Conservation (phyloP, 2,888 invertebrate genomes). For the Horisme vitalbata region DNA sequence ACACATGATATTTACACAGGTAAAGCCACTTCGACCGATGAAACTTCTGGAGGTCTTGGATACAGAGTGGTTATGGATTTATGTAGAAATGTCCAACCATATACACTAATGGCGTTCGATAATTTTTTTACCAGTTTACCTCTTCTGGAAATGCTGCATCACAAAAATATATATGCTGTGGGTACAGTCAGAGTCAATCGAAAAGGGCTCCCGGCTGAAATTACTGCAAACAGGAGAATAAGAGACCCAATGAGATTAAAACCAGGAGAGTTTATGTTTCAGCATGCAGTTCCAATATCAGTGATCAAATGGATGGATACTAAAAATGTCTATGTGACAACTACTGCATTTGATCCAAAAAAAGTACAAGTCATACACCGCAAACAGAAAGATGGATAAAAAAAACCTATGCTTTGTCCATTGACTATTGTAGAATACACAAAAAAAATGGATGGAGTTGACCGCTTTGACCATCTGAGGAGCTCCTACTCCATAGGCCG, state of each 20-base stretch:
- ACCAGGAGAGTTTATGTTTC: constrained; percentile 13
- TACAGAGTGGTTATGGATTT: constrained; percentile 11
- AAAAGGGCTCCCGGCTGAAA: constrained; percentile 9
- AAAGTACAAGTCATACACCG: constrained; percentile 13
- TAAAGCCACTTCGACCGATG: constrained; percentile 8
- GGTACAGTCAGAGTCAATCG: constrained; percentile 11
- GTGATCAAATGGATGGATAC: constrained; percentile 23
- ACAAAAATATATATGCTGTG: constrained; percentile 6
- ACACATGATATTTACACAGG: constrained; percentile 19
- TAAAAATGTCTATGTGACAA: constrained; percentile 20
- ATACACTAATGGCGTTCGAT: constrained; percentile 10
- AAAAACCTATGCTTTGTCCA: constrained; percentile 19
- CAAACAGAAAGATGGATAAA: constrained; percentile 22
- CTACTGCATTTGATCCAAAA: constrained; percentile 19
- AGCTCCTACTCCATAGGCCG: constrained; percentile 22
- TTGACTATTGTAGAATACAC: constrained; percentile 21
- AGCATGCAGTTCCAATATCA: constrained; percentile 11
- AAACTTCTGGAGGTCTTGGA: constrained; percentile 7
- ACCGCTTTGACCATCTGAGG: constrained; percentile 15
- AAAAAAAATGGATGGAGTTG: constrained; percentile 21
- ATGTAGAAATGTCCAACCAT: constrained; percentile 8
- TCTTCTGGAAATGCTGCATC: constrained; percentile 1
- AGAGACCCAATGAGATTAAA: constrained; percentile 8
- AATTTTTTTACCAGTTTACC: constrained; percentile 6
- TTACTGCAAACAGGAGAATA: constrained; percentile 4